Base-by-base conservation (phyloP, 2,888 invertebrate genomes). In the Ectropis crepuscularia region DNA sequence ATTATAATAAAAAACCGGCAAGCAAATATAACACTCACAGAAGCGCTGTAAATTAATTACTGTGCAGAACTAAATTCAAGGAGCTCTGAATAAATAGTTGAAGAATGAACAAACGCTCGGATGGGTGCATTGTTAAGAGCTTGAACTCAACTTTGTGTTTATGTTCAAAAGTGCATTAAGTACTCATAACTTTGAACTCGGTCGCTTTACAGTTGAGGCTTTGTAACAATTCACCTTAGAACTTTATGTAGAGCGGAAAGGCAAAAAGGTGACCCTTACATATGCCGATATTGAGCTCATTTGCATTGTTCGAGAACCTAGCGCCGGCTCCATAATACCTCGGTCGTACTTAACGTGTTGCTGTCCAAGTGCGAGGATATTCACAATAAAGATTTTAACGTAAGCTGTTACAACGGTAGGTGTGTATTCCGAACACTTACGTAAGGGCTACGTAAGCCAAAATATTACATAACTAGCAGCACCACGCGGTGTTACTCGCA, bases 141-240 rank as follows among this genome's bases (percentile, higher is more conserved):
- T 79, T 76, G 66, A 78, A 71, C 74, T 79, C 75, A 74, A 77
- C 78, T 72, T 69, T 65, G 73, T 82, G 79, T 81, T 83, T 82
- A 75, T 77, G 77, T 83, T 81, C 79, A 80, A 77, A 83, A 83
- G 80, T 79, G 78, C 78, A 83, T 80, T 80, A 81, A 79, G 74
- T 73, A 76, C 78, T 81, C 76, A 74, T 76, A 78, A 80, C 80
- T 78, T 78, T 59, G 71, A 73, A 79, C 77, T 80, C 75, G 67
- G 76, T 75, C 75, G 69, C 67, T 74, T 73, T 67, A 55, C 49
- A 72, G 74, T 76, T 70, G 54, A 67, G 65, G 66, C 68, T 61
- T 59, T 61, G 63, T 70, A 58, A 48, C 54, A 60, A 65, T 62
- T 61, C 62, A 54, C 57, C 48, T 58, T 53, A 37, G 46, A 63